Evolutionary conservation across 2,797 vertebrate species (phyloP).

Genomic region (Enteromius afrohamiltoni): DNA sequence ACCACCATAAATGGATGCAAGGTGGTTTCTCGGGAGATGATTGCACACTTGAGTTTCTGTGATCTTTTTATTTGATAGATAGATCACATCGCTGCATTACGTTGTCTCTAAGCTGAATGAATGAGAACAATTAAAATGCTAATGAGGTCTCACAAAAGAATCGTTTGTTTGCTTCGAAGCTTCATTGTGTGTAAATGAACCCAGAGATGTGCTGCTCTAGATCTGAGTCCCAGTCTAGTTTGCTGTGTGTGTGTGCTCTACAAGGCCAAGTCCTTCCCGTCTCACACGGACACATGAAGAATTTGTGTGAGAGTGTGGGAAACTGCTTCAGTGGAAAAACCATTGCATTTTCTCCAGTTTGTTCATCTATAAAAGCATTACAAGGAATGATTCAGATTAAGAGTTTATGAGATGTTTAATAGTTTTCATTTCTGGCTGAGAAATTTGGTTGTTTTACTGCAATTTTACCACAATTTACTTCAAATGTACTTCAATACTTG

Average conservation of each 20-base stretch:
- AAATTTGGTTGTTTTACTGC: background rate
- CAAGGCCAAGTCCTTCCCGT: slow-evolving; percentile 21
- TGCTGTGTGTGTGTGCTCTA: background rate
- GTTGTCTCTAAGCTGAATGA: background rate
- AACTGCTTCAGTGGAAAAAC: background rate
- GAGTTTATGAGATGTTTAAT: background rate
- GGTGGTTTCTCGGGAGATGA: background rate
- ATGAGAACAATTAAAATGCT: background rate
- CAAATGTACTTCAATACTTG: background rate
- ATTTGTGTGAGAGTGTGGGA: slow-evolving; percentile 4
- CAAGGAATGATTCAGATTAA: background rate
- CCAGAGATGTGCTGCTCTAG: background rate
- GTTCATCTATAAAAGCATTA: background rate
- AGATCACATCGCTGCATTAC: background rate
- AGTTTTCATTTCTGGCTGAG: background rate
- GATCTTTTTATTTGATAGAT: background rate
- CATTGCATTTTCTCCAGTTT: background rate
- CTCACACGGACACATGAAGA: slow-evolving; percentile 8
- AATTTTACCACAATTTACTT: background rate
- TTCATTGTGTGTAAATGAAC: background rate
- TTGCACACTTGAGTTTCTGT: background rate
- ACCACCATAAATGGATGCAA: background rate
- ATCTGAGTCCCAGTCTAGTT: background rate
- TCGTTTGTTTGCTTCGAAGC: background rate
- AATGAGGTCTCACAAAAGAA: background rate